Conservation (phyloP, 2,797 vertebrate species). For the Zenarchopterus dispar region DNA sequence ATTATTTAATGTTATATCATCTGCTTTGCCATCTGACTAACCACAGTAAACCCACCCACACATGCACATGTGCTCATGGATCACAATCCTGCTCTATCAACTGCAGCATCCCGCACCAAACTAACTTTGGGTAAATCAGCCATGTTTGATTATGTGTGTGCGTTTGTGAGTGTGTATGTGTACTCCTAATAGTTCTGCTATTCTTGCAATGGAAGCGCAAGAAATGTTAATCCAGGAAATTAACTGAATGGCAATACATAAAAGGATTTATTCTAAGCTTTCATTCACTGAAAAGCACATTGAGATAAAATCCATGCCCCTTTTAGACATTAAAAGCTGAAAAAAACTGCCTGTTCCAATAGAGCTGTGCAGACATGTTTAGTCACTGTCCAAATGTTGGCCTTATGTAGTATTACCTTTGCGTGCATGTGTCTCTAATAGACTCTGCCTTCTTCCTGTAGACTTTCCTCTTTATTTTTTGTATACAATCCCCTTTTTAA, state of each 20-base stretch:
- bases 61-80: conserved; percentile 12
- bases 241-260: conserved; percentile 36
- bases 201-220: conserved; percentile 26
- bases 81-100: conserved; percentile 34
- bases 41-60: conserved; percentile 26
- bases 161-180: conserved; percentile 23
- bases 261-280: conserved; percentile 41
- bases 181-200: conserved; percentile 22
- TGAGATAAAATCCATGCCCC: background rate
- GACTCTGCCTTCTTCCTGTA: conserved; percentile 26
- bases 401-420: conserved; percentile 21
- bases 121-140: conserved; percentile 48
- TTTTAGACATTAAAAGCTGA: conserved; percentile 22
- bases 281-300: conserved; percentile 18
- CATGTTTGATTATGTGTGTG: conserved; percentile 9
- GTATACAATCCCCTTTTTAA: background rate
- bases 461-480: conserved; percentile 23
- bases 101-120: conserved; percentile 42
- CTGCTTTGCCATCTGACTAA: conserved; percentile 69
- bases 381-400: conserved; percentile 21
- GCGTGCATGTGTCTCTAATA: conserved; percentile 51
- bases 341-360: conserved; percentile 71
- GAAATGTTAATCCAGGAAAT: conserved; percentile 50
- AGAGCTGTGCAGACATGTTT: conserved; percentile 51
- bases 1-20: conserved; percentile 72